Conservation (phyloP, 2,888 invertebrate species). For the Drosophila anomalipes region DNA sequence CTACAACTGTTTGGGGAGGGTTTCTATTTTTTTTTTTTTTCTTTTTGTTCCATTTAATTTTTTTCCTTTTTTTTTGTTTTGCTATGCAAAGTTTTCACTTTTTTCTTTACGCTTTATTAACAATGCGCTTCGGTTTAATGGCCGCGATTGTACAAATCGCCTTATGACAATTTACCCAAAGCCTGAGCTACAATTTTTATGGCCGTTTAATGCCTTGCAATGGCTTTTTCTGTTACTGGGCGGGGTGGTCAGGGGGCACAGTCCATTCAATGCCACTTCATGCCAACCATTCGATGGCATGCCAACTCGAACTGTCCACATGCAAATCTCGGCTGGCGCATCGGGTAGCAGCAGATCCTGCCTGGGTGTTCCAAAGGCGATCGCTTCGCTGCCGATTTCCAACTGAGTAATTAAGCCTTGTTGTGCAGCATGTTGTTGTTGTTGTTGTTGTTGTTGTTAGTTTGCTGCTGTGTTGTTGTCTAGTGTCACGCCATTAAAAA, state of each 20-base stretch:
- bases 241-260: background rate
- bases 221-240: constrained; percentile 65
- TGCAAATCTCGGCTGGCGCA: constrained; percentile 70
- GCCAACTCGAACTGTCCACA: constrained; percentile 34
- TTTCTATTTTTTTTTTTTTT: constrained; percentile 27
- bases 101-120: constrained; percentile 76
- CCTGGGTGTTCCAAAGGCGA: constrained; percentile 73
- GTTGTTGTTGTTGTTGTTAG: constrained; percentile 19
- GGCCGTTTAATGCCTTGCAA: constrained; percentile 78
- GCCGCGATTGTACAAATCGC: constrained; percentile 82
- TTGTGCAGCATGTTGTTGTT: constrained; percentile 51
- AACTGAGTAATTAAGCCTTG: constrained; percentile 80
- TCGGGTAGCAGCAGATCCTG: constrained; percentile 61
- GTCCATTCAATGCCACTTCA: background rate
- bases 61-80: constrained; percentile 37
- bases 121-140: constrained; percentile 80
- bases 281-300: background rate
- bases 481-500: constrained; percentile 81
- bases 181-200: constrained; percentile 75
- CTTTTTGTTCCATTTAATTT: constrained; percentile 17
- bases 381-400: constrained; percentile 74
- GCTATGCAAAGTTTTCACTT: constrained; percentile 63
- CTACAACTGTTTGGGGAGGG: constrained; percentile 46
- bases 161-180: constrained; percentile 77
- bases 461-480: constrained; percentile 57